Conservation (phyloP, 2,797 vertebrate genomes). For the Anas bahamensis region DNA sequence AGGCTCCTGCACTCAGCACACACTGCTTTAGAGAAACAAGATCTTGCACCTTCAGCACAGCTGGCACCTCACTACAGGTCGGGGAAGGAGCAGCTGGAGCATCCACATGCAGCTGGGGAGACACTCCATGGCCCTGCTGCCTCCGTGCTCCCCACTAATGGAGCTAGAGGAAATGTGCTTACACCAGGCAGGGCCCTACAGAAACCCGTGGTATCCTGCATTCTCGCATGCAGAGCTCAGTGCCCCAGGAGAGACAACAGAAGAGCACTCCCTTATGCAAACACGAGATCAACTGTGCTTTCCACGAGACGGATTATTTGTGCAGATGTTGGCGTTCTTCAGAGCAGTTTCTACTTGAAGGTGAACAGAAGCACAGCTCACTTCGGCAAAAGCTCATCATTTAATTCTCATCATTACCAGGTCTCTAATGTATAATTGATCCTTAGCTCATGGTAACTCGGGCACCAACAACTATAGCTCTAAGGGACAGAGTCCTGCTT, state of each 20-base stretch:
- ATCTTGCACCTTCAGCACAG: not conserved
- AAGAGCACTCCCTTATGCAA: not conserved
- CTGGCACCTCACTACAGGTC: not conserved
- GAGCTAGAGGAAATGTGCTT: accelerated
- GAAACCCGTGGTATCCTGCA: not conserved
- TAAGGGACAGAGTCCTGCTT: not conserved
- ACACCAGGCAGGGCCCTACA: not conserved
- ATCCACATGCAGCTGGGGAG: accelerated
- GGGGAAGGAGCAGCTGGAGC: not conserved
- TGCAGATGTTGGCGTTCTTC: slow-evolving; percentile 73
- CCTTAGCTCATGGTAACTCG: slow-evolving; percentile 22
- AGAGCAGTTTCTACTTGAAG: slow-evolving; percentile 59
- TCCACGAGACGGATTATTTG: slow-evolving; percentile 65
- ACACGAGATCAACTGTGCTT: not conserved
- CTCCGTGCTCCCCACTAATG: accelerated
- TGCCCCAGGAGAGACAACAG: not conserved
- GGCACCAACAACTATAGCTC: slow-evolving; percentile 1
- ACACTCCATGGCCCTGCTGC: not conserved
- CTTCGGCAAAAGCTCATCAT: slow-evolving; percentile 71
- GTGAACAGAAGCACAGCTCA: slow-evolving; percentile 30
- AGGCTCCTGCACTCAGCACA: not conserved
- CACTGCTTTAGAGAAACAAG: not conserved
- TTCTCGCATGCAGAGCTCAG: not conserved
- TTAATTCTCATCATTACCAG: slow-evolving; percentile 74
- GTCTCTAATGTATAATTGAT: slow-evolving; percentile 74